These are phyloP conservation scores for Asobara japonica DNA, from an alignment of 1,140 invertebrate genomes.

Conservation along the genomic window DNA sequence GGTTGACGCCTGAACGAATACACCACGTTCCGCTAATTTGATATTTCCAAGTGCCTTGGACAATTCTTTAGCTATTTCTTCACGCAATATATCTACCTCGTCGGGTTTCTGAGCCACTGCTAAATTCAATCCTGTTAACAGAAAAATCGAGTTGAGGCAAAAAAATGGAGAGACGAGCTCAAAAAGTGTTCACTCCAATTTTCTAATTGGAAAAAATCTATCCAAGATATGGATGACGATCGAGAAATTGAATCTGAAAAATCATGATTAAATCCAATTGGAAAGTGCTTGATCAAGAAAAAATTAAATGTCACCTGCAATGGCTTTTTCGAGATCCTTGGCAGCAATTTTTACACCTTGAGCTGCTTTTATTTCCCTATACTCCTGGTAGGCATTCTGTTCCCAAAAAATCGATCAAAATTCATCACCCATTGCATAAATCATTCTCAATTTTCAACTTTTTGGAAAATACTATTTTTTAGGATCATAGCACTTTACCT, in stretches of 20 bases:
- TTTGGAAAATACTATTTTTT: too few species aligned
- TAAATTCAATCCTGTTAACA: conserved; percentile 82
- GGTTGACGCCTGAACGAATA: conserved; percentile 99
- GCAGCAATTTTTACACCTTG: conserved; percentile 99
- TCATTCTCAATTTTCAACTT: not conserved
- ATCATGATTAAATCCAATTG: too few species aligned
- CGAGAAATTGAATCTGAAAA: too few species aligned
- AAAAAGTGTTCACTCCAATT: too few species aligned
- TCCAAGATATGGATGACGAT: too few species aligned
- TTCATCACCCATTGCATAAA: too few species aligned
- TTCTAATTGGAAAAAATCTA: not conserved
- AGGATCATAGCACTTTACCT: conserved; percentile 70
- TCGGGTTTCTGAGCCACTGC: conserved; percentile 91
- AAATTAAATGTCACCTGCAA: conserved; percentile 75
- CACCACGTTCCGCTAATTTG: conserved; percentile 90
- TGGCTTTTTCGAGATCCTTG: conserved; percentile 97
- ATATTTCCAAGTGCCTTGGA: conserved; percentile 91
- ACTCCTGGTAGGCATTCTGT: conserved; percentile 95
- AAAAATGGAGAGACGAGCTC: too few species aligned
- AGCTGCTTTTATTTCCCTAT: conserved; percentile 94
- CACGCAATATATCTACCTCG: conserved; percentile 86
- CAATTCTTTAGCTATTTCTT: conserved; percentile 84
- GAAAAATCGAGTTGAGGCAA: too few species aligned
- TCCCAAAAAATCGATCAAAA: too few species aligned
- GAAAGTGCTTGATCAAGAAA: too few species aligned